Base-by-base conservation (phyloP, 2,888 invertebrate genomes). In the Brassicogethes aeneus region DNA sequence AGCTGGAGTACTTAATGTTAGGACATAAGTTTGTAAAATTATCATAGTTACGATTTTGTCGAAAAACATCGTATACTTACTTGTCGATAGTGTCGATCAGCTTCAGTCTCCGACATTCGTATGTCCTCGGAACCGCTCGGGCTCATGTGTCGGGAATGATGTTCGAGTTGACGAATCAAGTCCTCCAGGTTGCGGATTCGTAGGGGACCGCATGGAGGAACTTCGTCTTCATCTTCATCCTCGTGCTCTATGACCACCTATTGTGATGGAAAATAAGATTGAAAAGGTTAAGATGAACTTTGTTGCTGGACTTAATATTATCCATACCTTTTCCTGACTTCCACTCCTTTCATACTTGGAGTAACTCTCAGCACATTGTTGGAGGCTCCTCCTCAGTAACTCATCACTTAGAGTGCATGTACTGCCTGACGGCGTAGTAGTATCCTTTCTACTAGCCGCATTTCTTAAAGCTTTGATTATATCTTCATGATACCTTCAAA, bases 401-500 rank as follows among this genome's bases (percentile, higher is more conserved):
- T 85, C 84, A 56, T 84, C 81, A 56, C 79, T 80, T 38, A 78
- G 68, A 15, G 81, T 72, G 50, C 78, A 77, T 43, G 76, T 75
- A 55, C 79, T 79, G 37, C 79, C 77, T 14, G 79, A 77, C 17
- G 80, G 77, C 34, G 76, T 73, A 33, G 61, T 51, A 35, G 73
- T 70, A 36, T 76, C 76, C 12, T 84, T 76, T 60, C 85, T 85
- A 8, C 57, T 54, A 15, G 88, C 88, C 8, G 91, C 91, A 52
- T 80, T 85, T 53, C 89, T 80, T 55, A 93, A 69, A n/a, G 90
- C 91, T 65, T 89, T 89, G 53, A 93, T 75, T 56, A 93, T 86
- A 62, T 90, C 88, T 61, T 91, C 92, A 68, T 92, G 92, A 70
- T 93, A 93, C n/a, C n/a, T n/a, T n/a, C n/a, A n/a, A n/a, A n/a